Evolutionary conservation across 1,140 invertebrate genomes (phyloP), one percentile per base, ranked within the genome.

Genomic region (Thalassaphorura encarpata): DNA sequence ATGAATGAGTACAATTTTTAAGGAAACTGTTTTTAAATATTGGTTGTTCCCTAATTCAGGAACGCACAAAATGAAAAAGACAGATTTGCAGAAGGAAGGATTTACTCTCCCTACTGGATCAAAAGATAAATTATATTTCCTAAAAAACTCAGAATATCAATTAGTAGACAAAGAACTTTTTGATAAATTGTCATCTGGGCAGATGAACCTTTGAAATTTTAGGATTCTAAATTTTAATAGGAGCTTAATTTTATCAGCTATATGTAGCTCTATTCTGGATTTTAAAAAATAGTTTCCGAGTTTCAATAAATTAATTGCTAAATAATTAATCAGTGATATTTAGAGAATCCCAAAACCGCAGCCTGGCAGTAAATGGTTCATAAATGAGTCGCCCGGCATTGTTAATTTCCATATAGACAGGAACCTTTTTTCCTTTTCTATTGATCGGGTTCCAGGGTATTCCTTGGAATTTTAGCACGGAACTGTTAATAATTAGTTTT

Each of bases 41-140:
- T 21, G 23, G 23, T 48, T 31, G 15, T 60, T 8, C 41, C 23
- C 19, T 49, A 52, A 42, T 61, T 62, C 67, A 83, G 81, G 89
- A 23, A 97, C 93, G 3, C 96, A 89, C 69, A 97, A 97, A 71
- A 71, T 97, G 62, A 89, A 90, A 70, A 97, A 97, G 71, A 75
- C 84, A 16, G 83, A 91, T 64, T 78, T 97, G 21, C 87, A 93
- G 69, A 86, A 87, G 66, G 87, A 95, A 69, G 89, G 88, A n/a
- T n/a, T n/a, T n/a, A n/a, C n/a, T n/a, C n/a, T n/a, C n/a, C n/a
- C n/a, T n/a, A n/a, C n/a, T n/a, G n/a, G n/a, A n/a, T n/a, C n/a
- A n/a, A n/a, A n/a, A n/a, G n/a, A n/a, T n/a, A n/a, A n/a, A n/a
- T n/a, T n/a, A n/a, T n/a, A n/a, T n/a, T n/a, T n/a, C n/a, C n/a